A percentile compares a stretch with the other conserved stretches of the same genome.
Conservation (phyloP, 2,797 vertebrate genomes). For the Mormyrus hasselquistii region DNA sequence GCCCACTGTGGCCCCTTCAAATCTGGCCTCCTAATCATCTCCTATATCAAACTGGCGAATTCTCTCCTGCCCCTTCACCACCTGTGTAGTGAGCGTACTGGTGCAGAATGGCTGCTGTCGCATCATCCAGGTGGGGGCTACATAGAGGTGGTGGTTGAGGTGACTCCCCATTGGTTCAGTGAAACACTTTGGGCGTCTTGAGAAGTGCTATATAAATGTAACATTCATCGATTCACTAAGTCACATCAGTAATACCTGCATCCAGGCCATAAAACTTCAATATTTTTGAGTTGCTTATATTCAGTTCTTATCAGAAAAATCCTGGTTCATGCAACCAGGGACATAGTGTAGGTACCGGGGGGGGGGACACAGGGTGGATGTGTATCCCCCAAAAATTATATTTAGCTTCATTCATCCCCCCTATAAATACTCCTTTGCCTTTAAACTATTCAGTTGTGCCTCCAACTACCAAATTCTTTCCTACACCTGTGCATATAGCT, state of each 20-base stretch:
- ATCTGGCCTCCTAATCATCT: not conserved
- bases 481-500: not conserved
- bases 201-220: not conserved
- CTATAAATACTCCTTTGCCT: not conserved
- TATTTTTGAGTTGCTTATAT: not conserved
- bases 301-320: not conserved
- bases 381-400: not conserved
- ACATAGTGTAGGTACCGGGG: not conserved
- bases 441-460: not conserved
- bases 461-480: not conserved
- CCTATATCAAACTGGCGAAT: not conserved
- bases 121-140: not conserved
- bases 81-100: not conserved
- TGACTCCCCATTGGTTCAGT: not conserved
- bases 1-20: too few species aligned
- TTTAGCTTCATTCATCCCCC: not conserved
- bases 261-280: not conserved
- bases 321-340: not conserved
- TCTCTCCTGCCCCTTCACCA: not conserved
- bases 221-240: not conserved
- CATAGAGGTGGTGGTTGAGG: too few species aligned
- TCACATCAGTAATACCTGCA: not conserved
- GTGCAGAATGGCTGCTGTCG: not conserved
- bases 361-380: not conserved
- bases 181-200: not conserved